Evolutionary conservation across 2,888 invertebrate species (phyloP), one percentile per base, ranked within the genome.

Genomic region (Oligia fasciuncula): DNA sequence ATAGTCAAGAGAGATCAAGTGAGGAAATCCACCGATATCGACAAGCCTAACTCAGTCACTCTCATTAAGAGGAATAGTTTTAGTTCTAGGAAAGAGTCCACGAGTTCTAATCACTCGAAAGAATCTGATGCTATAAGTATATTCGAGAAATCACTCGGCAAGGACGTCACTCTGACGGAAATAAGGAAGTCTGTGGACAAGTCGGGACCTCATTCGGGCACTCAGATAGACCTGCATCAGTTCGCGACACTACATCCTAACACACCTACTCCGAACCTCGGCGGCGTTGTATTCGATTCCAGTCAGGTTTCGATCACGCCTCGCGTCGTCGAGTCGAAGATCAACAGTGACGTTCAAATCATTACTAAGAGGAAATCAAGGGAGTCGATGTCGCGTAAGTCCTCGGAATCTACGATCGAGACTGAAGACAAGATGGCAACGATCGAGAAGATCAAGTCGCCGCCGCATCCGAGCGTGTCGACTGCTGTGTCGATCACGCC

Each of bases 101-200:
- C 97, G 5, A 95, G 95, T 82, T 97, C 97, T 5, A 97, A 95
- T 85, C 95, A 96, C 84, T 96, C 97, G 6, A 93, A 93, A 87
- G 96, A 96, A 84, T 94, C 96, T 13, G 97, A 97, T 89, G 95
- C 97, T 81, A 96, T 97, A 73, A 96, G 96, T 85, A 95, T 97
- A 90, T 96, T 97, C 89, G 97, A 97, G 88, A 97, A 97, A 84
- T 95, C 97, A 43, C 86, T 97, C 68, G 97, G 97, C 77, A 97
- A 96, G 86, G 97, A 97, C 91, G 96, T 97, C 35, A 97, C 97
- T 35, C 90, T 97, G 79, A 97, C 96, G 75, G 97, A 97, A 90
- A 95, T 97, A 82, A 94, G 96, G 83, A 97, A 97, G 85, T 96
- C 97, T 14, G 95, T 94, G 19, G 97, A 97, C 65, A 97, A 95